phyloP scores from a whole-genome alignment of 2,113 vertebrate species.

The Gorilla gorilla region DNA sequence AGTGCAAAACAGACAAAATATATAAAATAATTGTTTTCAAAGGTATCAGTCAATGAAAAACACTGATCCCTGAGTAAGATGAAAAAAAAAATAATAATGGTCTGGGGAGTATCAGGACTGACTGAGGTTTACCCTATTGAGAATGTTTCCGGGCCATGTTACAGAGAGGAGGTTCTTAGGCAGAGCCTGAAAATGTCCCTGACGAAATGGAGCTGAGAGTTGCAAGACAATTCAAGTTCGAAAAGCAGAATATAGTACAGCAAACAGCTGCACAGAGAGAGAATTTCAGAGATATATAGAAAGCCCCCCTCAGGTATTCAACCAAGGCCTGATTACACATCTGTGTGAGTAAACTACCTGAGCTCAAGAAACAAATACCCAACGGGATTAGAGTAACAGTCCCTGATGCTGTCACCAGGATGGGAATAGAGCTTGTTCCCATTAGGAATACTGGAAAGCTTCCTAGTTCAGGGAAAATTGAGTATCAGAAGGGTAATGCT shows the following conservation, averaged over 20 bases:
- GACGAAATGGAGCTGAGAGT: not conserved
- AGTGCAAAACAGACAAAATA: not conserved
- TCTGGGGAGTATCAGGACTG: fast-evolving
- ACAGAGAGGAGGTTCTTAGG: not conserved
- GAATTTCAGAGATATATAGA: not conserved
- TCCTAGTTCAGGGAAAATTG: not conserved
- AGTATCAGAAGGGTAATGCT: not conserved
- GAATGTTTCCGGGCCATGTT: not conserved
- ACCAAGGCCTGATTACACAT: not conserved
- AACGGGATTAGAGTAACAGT: not conserved
- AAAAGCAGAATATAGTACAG: not conserved
- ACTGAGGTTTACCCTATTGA: not conserved
- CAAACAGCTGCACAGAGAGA: not conserved
- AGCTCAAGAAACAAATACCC: not conserved
- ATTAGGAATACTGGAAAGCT: not conserved
- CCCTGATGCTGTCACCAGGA: not conserved
- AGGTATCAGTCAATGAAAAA: not conserved
- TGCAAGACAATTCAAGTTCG: not conserved
- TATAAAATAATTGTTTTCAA: not conserved
- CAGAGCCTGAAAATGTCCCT: not conserved
- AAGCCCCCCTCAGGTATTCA: not conserved
- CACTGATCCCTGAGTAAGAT: not conserved
- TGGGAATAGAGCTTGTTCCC: not conserved
- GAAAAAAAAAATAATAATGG: not conserved
- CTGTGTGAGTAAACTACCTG: not conserved